Base-by-base conservation (phyloP, 1,140 invertebrate species). In the Megalonaias nervosa region DNA sequence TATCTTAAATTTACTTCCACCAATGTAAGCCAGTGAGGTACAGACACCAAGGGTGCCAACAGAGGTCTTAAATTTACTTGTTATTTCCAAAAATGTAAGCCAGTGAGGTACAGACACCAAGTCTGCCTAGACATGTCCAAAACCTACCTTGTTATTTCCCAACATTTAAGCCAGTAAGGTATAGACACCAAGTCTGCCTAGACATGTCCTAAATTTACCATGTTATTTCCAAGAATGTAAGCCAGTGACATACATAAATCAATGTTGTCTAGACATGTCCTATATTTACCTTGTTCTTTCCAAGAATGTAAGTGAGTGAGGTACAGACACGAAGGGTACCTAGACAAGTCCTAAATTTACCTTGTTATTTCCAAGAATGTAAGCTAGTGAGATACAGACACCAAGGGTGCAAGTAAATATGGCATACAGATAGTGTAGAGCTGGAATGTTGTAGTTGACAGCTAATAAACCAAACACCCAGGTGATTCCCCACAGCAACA, bases 81-180 rank as follows among this genome's bases (percentile, higher is more conserved):
- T 94, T 92, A 85, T 96, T 97, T 67, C 96, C 93, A 74, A 96
- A 93, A 84, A 95, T 95, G 86, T 96, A 96, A n/a, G 95, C 95
- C 58, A 96, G 91, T 56, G 96, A 92, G 26, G 96, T 94, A 82
- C 95, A 96, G 3, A 94, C 91, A 1, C 95, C 94, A 85, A 96
- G 95, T 6, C 94, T 84, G 2, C 94, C 92, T 31, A 31, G 26
- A 31, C n/a, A n/a, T 2, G 26, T 31, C 19, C 69, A 3, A 72
- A 64, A 55, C 70, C 94, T 31, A 97, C 95, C 78, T 95, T 92
- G 64, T 93, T 92, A 85, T 96, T 97, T 67, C 96, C 93, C 73
- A 96, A 93, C 84, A 95, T 95, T 86, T 96, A 96, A n/a, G 95
- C 95, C 56, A 96, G 91, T 56, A 96, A 92, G 26, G 96, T 94